Evolutionary conservation across 2,888 invertebrate species (phyloP), one percentile per base, ranked within the genome.

Genomic region (Eilema sororculum): DNA sequence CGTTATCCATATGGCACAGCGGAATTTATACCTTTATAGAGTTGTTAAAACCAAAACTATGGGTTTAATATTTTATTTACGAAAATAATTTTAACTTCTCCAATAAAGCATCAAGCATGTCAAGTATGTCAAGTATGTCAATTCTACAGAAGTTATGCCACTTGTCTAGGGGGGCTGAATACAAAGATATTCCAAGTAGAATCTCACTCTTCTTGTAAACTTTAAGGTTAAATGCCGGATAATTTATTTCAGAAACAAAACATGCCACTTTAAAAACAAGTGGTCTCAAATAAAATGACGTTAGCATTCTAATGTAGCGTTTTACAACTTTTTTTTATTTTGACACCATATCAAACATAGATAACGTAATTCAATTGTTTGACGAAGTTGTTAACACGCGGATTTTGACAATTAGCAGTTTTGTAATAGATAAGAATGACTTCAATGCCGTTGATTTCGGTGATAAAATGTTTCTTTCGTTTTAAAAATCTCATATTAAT

Each of bases 341-440:
- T 63, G 73, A 74, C 61, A 57, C 73, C 65, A 71, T 71, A 65
- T 67, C 71, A 81, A 73, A 76, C 66, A 73, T 0, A 78, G 72
- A 79, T 79, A 81, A 73, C 59, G 65, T 60, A 68, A 75, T 74
- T 68, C 71, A 76, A 73, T 69, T 81, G 70, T 80, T 79, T 78
- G 73, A 46, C 37, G 37, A 69, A 61, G 64, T 71, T 68, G 65
- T 81, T 81, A 81, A 58, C 79, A 71, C 12, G 59, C 59, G 76
- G 78, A 79, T 80, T 80, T 72, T 52, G 30, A 68, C 70, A 76
- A 74, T 80, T 81, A 80, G 68, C 78, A 76, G 72, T 81, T 76
- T 79, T 74, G 71, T 77, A 74, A 41, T 68, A 76, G 73, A 81
- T 81, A 76, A 78, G 59, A 79, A 73, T 64, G 52, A n/a, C 6